Conservation (phyloP, 2,888 invertebrate genomes). For the Mellilla xanthometata region DNA sequence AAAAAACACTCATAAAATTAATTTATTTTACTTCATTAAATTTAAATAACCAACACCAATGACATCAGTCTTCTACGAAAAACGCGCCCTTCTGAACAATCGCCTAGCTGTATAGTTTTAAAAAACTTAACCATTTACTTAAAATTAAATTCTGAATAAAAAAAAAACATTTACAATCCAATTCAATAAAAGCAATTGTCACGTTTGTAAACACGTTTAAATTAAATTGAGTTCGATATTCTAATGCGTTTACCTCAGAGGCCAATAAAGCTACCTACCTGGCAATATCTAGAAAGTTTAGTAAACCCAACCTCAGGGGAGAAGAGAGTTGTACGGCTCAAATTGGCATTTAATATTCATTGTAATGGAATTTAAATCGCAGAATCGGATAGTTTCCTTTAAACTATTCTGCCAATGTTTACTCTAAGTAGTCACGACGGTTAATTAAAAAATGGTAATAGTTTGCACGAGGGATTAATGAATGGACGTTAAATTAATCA, state of each 20-base stretch:
- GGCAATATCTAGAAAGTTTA: constrained; percentile 33
- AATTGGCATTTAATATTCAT: constrained; percentile 68
- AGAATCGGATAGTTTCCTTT: constrained; percentile 61
- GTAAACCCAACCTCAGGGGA: constrained; percentile 36
- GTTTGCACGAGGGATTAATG: no score
- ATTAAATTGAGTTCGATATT: constrained; percentile 19
- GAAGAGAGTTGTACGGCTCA: constrained; percentile 46
- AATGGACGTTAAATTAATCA: no score
- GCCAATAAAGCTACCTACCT: constrained; percentile 30
- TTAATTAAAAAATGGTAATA: no score
- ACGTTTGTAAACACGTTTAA: constrained; percentile 1
- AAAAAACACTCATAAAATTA: no score
- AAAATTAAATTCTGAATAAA: no score
- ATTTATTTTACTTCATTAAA: no score
- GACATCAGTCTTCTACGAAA: no score
- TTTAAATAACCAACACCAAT: no score
- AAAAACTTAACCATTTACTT: no score
- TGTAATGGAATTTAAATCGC: constrained; percentile 72
- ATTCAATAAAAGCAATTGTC: neutral
- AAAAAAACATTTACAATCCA: no score
- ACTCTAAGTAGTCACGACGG: constrained; percentile 65
- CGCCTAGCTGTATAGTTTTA: no score
- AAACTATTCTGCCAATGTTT: constrained; percentile 61
- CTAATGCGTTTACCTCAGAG: constrained; percentile 19
- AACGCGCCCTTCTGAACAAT: no score